Evolutionary conservation across 1,140 invertebrate genomes (phyloP), one percentile per base, ranked within the genome.

Genomic region (Bombus sylvicola): DNA sequence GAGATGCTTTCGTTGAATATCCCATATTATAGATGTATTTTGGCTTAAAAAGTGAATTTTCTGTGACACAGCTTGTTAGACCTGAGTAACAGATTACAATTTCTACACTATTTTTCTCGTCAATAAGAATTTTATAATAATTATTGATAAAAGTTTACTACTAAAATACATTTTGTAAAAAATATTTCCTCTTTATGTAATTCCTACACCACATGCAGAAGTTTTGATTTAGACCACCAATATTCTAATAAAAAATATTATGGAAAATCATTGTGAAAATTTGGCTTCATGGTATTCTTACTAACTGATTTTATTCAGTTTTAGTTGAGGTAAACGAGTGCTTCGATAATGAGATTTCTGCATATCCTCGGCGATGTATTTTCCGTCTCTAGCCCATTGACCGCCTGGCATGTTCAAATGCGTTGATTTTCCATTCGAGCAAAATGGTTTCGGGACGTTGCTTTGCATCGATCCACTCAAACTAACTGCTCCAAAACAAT

Each of bases 361-460:
- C 91, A 97, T 95, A 87, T 96, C 95, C 81, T 97, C 96, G 37
- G 97, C 96, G 31, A 97, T 94, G 89, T 97, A 97, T 92, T 97
- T 97, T 53, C 96, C 94, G 83, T 96, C 96, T 91, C 96, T 96
- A 5, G 96, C 95, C 96, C 96, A 97, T 84, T 97, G 96, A 3
- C 97, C 97, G 2, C 97, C 97, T 0, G 97, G 97, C 97, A 97
- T 97, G 87, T 97, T 97, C 5, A 97, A 92, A 91, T 97, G 96
- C 28, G 96, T 96, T 8, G 94, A 94, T 53, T 94, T 94, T 41
- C 96, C 96, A 81, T 95, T 95, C 0, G 96, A 96, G 74, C 95
- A 95, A 89, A 96, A 97, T n/a, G 97, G 97, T 76, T 96, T 96
- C 1, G 97, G 97, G 0, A 97, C 97, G 94, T 97, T 97, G 47